These are phyloP conservation scores for Cotesia glomerata DNA, from an alignment of 1,140 invertebrate species.

Conservation along the genomic window DNA sequence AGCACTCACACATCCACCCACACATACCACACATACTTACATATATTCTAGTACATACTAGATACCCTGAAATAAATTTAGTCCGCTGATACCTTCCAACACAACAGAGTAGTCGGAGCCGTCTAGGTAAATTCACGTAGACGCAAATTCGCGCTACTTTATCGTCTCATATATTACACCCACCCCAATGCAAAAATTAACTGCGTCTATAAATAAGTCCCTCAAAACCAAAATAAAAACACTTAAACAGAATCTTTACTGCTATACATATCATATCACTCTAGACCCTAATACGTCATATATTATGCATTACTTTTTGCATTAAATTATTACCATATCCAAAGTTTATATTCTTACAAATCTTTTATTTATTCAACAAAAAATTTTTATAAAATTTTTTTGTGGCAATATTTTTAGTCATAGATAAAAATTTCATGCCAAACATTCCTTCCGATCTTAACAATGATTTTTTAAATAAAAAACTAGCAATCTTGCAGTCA, in stretches of 20 bases:
- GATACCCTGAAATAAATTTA: slow-evolving; percentile 26
- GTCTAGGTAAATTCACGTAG: slow-evolving; percentile 17
- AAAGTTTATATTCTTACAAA: too few relatives aligned
- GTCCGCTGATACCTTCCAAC: slow-evolving; percentile 14
- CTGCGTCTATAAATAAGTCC: not conserved
- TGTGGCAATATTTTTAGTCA: too few relatives aligned
- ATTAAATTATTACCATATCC: too few relatives aligned
- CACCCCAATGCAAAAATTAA: not conserved
- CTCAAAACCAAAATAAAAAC: not conserved
- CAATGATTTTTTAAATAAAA: too few relatives aligned
- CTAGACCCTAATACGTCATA: too few relatives aligned
- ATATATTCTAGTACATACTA: not conserved
- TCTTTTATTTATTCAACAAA: too few relatives aligned
- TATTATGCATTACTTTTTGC: too few relatives aligned
- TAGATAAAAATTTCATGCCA: too few relatives aligned
- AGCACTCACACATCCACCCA: not conserved
- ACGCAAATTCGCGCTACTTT: slow-evolving; percentile 29
- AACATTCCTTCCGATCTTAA: too few relatives aligned
- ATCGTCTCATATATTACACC: slow-evolving; percentile 25
- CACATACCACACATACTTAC: slow-evolving; percentile 8
- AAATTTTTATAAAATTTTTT: too few relatives aligned
- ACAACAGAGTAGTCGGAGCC: not conserved
- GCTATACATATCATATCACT: not conserved
- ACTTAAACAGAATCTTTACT: not conserved
- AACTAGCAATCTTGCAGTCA: too few relatives aligned